Conservation (phyloP, 2,888 invertebrate species). For the Rotaria macrura region DNA sequence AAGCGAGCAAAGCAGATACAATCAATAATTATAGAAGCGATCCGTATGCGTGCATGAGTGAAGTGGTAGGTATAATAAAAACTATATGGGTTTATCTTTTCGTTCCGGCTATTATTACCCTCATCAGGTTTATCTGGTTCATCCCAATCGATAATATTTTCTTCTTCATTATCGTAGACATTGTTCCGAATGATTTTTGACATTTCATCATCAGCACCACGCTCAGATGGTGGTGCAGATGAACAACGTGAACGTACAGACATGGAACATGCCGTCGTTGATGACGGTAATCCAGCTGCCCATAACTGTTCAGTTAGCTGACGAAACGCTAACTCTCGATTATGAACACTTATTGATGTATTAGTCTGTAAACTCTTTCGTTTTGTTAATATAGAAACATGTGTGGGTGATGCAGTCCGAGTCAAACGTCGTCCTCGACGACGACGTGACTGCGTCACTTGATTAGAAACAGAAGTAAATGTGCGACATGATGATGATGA, state of each 20-base stretch:
- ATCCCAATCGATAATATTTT: slow-evolving; percentile 1
- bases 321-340: background rate
- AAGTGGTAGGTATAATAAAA: too few species aligned
- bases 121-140: slow-evolving; percentile 19
- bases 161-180: background rate
- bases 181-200: background rate
- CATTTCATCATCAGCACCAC: background rate
- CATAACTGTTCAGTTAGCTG: background rate
- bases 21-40: background rate
- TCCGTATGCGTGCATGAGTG: background rate
- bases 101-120: background rate
- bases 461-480: background rate
- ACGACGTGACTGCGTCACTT: background rate
- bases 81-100: background rate
- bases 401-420: background rate
- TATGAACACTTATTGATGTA: background rate
- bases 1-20: background rate
- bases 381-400: background rate
- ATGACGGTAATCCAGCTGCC: background rate
- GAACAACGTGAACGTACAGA: background rate
- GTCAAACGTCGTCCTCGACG: background rate
- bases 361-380: background rate
- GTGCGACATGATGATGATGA: background rate
- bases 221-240: slow-evolving; percentile 2
- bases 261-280: background rate